These are phyloP conservation scores for Clarias magur DNA, from an alignment of 2,113 vertebrate genomes.

Conservation along the genomic window DNA sequence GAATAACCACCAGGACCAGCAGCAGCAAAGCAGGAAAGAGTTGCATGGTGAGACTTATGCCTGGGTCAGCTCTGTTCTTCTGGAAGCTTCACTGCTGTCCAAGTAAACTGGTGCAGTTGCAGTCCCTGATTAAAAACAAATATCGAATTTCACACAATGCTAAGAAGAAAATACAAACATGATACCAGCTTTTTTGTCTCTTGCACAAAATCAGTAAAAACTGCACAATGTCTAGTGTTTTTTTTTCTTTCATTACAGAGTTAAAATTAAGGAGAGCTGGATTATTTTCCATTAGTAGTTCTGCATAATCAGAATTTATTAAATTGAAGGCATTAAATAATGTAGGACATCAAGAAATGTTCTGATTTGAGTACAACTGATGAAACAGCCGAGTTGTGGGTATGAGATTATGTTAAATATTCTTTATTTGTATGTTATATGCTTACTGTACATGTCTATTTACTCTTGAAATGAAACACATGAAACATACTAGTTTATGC, in stretches of 20 bases:
- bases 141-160: neutral
- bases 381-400: neutral
- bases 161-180: neutral
- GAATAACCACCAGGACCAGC: conserved; percentile 71
- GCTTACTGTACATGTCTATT: neutral
- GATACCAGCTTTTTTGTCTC: neutral
- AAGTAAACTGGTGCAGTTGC: conserved; percentile 69
- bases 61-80: conserved; percentile 54
- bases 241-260: neutral
- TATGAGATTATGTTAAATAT: neutral
- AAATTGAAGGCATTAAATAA: neutral
- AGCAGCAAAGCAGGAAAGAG: conserved; percentile 74
- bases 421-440: neutral
- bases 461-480: neutral
- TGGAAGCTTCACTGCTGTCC: conserved; percentile 59
- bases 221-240: neutral
- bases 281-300: neutral
- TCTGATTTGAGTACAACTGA: neutral
- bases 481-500: neutral
- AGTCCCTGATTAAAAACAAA: conserved; percentile 61
- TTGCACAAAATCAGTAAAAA: neutral
- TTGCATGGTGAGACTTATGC: conserved; percentile 79
- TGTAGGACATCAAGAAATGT: neutral
- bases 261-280: neutral
- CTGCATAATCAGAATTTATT: neutral